Conservation (phyloP, 2,113 vertebrate species). For the Stictonetta naevosa region DNA sequence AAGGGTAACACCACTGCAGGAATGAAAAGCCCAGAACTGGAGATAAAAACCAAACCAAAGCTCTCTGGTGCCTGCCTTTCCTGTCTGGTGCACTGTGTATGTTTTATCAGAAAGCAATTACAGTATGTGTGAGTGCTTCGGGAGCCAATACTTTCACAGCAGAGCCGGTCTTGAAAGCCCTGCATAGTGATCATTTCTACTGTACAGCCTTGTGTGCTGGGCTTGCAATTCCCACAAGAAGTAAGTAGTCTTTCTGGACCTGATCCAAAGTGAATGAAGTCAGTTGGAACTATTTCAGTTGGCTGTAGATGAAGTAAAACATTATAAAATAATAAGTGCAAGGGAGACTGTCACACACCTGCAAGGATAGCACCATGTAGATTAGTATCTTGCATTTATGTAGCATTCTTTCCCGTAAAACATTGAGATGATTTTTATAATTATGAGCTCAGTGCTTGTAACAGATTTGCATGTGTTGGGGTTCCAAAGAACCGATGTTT, state of each 20-base stretch:
- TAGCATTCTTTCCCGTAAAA: background rate
- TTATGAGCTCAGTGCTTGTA: fast-evolving
- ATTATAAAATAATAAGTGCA: background rate
- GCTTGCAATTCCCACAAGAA: conserved; percentile 24
- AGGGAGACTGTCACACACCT: background rate
- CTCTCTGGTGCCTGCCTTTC: conserved; percentile 7
- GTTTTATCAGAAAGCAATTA: conserved; percentile 24
- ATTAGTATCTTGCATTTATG: background rate
- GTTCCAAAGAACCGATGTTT: background rate
- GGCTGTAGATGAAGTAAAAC: background rate
- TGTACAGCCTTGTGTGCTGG: background rate
- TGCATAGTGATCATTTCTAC: background rate
- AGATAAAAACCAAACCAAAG: background rate
- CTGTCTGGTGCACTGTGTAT: background rate
- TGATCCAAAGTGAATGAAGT: background rate
- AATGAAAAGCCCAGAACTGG: background rate
- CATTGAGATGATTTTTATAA: background rate
- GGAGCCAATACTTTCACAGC: background rate
- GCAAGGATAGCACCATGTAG: background rate
- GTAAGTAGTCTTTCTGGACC: background rate
- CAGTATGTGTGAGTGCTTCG: background rate
- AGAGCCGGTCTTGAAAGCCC: background rate
- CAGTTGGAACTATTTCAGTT: conserved; percentile 17
- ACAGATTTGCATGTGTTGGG: background rate
- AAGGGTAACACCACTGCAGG: background rate